Conservation (phyloP, 2,113 vertebrate species). For the Scophthalmus maximus region DNA sequence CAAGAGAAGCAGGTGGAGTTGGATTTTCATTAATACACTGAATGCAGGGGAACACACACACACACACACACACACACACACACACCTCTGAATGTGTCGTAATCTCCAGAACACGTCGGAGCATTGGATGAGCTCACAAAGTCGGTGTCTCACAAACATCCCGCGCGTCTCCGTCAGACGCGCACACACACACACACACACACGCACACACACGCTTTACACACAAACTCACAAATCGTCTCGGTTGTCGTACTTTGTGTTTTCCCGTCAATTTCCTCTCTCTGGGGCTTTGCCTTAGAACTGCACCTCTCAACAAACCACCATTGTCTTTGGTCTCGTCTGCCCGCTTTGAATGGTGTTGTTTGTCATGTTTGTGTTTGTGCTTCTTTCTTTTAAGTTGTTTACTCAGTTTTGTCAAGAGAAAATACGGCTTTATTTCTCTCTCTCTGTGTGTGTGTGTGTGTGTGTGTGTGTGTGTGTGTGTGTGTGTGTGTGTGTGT, state of each 20-base stretch:
- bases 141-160: too few species aligned
- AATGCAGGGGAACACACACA: conserved; percentile 18
- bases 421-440: not conserved
- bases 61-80: not conserved
- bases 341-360: conserved; percentile 12
- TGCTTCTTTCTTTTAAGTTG: not conserved
- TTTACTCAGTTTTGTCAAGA: conserved; percentile 18
- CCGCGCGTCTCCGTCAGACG: too few species aligned
- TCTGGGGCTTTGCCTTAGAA: conserved; percentile 7
- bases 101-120: conserved; percentile 52
- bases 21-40: conserved; percentile 37
- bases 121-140: conserved; percentile 55
- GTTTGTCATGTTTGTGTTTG: conserved; percentile 2
- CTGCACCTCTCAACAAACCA: not conserved
- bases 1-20: conserved; percentile 39
- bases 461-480: not conserved
- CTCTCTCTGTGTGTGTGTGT: not conserved
- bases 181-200: not conserved
- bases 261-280: conserved; percentile 25
- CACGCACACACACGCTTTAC: not conserved
- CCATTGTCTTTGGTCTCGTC: not conserved
- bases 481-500: conserved; percentile 2
- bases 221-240: conserved; percentile 11
- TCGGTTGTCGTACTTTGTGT: not conserved
- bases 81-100: conserved; percentile 14